Percentiles rank a stretch among this genome's conserved stretches.
Conservation (phyloP, 2,113 vertebrate species). For the Chloebia gouldiae region DNA sequence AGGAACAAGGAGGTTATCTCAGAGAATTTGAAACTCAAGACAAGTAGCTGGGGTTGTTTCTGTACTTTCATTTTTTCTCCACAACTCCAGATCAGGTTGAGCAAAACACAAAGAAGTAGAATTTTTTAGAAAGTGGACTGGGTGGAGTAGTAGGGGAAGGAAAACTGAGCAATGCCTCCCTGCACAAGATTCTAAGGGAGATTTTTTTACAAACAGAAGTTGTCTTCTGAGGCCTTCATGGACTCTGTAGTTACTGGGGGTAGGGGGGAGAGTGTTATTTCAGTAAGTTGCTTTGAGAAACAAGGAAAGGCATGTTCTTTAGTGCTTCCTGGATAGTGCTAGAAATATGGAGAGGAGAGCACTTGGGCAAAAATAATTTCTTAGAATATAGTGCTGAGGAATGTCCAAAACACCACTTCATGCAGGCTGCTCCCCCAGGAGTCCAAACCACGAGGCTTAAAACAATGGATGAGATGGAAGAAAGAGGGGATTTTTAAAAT, state of each 20-base stretch:
- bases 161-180: background rate
- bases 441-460: slow-evolving; percentile 9
- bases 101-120: background rate
- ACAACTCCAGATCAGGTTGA: background rate
- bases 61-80: background rate
- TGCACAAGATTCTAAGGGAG: background rate
- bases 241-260: background rate
- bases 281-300: background rate
- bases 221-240: background rate
- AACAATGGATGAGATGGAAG: slow-evolving; percentile 28
- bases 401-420: slow-evolving; percentile 35
- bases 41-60: background rate
- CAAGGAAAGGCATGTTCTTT: background rate
- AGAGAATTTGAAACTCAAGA: background rate
- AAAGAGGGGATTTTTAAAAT: background rate
- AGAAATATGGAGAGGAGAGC: background rate
- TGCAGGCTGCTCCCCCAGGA: background rate
- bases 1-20: background rate
- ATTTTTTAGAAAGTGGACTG: background rate
- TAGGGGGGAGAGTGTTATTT: background rate
- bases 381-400: slow-evolving; percentile 33
- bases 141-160: background rate
- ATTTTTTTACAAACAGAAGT: background rate
- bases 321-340: background rate
- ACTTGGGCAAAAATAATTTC: slow-evolving; percentile 1